Conservation (phyloP, 2,797 vertebrate species). For the Podarcis siculus region DNA sequence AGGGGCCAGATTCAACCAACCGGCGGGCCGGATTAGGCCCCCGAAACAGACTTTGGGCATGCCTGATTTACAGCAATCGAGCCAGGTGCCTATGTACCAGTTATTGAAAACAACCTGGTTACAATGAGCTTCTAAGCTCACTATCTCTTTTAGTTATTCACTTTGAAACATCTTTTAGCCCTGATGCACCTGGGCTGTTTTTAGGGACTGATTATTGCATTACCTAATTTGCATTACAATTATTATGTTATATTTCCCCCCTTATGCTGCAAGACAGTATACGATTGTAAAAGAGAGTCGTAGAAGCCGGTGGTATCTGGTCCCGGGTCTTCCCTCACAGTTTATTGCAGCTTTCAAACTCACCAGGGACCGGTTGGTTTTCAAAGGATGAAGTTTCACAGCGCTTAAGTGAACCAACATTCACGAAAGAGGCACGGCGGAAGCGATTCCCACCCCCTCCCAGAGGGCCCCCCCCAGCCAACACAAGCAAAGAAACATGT, state of each 20-base stretch:
- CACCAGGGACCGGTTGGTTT: not conserved
- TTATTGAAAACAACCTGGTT: too few relatives aligned
- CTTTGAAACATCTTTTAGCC: not conserved
- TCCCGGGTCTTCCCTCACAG: not conserved
- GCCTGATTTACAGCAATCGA: too few relatives aligned
- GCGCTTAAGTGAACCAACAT: too few relatives aligned
- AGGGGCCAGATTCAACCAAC: too few relatives aligned
- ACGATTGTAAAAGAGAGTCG: not conserved
- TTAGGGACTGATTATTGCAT: too few relatives aligned
- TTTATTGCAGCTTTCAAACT: not conserved
- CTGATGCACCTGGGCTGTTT: not conserved
- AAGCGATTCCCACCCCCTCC: not conserved
- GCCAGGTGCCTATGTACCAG: too few relatives aligned
- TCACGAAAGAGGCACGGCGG: too few relatives aligned
- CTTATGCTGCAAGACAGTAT: not conserved
- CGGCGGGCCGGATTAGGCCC: too few relatives aligned
- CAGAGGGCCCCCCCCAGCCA: not conserved
- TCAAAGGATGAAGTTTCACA: not conserved
- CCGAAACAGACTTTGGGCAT: too few relatives aligned
- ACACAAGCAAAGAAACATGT: not conserved
- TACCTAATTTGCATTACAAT: too few relatives aligned
- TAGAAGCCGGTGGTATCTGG: accelerated
- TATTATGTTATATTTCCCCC: not conserved
- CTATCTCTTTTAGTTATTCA: not conserved
- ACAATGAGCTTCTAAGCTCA: too few relatives aligned